Evolutionary conservation across 2,888 invertebrate genomes (phyloP).

Genomic region (Parochlus steinenii): DNA sequence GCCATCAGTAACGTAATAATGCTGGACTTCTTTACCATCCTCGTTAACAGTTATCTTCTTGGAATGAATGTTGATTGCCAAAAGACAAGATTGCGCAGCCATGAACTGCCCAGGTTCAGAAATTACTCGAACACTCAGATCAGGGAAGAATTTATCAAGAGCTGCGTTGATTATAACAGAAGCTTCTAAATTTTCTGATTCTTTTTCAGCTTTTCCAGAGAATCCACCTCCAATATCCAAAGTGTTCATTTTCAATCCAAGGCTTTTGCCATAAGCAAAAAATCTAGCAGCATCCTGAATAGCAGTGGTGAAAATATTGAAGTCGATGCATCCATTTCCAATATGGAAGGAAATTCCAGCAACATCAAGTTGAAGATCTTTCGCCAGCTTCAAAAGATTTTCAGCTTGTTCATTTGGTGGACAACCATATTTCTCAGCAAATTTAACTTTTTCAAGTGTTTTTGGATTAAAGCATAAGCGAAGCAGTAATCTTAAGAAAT

Average conservation of each 20-base stretch:
- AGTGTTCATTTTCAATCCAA: constrained; percentile 10
- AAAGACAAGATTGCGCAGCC: constrained; percentile 60
- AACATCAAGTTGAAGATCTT: constrained; percentile 3
- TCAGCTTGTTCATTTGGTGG: constrained; percentile 22
- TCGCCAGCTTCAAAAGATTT: constrained; percentile 5
- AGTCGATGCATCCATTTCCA: constrained; percentile 18
- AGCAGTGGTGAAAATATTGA: constrained; percentile 31
- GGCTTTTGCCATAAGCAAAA: constrained; percentile 27
- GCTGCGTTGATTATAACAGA: too few species aligned
- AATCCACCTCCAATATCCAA: constrained; percentile 53
- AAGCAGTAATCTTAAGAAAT: constrained; percentile 21
- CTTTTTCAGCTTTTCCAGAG: constrained; percentile 38
- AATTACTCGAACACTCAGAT: constrained; percentile 43
- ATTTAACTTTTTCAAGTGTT: constrained; percentile 20
- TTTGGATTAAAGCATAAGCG: constrained; percentile 26
- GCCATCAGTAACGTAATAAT: constrained; percentile 10
- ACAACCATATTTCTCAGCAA: constrained; percentile 12
- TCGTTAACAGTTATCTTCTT: constrained; percentile 18
- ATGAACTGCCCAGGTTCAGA: constrained; percentile 70
- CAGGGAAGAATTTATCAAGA: constrained; percentile 54
- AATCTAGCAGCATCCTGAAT: constrained; percentile 29
- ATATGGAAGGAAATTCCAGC: constrained; percentile 10
- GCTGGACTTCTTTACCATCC: neutral
- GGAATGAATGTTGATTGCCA: constrained; percentile 57
- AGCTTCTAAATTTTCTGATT: constrained; percentile 45